Base-by-base conservation (phyloP, 1,140 invertebrate genomes). In the Carposina sasakii region DNA sequence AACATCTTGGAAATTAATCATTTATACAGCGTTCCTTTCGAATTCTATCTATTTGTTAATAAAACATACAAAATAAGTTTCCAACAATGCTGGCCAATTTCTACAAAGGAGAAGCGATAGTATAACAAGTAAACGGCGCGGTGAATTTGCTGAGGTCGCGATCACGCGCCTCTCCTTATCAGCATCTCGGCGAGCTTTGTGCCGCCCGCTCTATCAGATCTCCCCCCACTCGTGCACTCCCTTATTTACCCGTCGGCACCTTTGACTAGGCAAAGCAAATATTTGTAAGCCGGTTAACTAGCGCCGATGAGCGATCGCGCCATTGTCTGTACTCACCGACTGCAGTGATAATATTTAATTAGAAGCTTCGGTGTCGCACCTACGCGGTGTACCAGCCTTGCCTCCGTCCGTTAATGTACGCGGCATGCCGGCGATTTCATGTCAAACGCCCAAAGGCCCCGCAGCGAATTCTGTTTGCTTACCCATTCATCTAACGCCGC, bases 291-390 rank as follows among this genome's bases (percentile, higher is more conserved):
- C 63, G 54, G 76, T 77, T 74, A 81, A 74, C 67, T 69, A 75
- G 66, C 67, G 59, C 67, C 72, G 65, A 75, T 73, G 68, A 81
- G 60, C 72, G 70, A 67, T 67, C 57, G 53, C 62, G 58, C 67
- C 51, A 78, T 79, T 81, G 76, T 77, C 69, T 75, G 62, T 70
- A 51, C 57, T 49, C 51, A 60, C 63, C 65, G 75, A 64, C 62
- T 79, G 56, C 54, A 70, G 60, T 76, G 73, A 75, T 76, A 79
- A 82, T 82, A 78, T 82, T 81, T 82, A 81, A 82, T 82, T 78
- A 82, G 75, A 69, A 70, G 58, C 60, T 54, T 57, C 61, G 65
- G 54, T 74, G 73, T 79, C 70, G 67, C 76, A 77, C 76, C 76
- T 77, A 52, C 68, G 64, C 56, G 13, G 24, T 28, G 24, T 12